Evolutionary conservation across 2,888 invertebrate genomes (phyloP).

Genomic region (Drosophila prostipennis): DNA sequence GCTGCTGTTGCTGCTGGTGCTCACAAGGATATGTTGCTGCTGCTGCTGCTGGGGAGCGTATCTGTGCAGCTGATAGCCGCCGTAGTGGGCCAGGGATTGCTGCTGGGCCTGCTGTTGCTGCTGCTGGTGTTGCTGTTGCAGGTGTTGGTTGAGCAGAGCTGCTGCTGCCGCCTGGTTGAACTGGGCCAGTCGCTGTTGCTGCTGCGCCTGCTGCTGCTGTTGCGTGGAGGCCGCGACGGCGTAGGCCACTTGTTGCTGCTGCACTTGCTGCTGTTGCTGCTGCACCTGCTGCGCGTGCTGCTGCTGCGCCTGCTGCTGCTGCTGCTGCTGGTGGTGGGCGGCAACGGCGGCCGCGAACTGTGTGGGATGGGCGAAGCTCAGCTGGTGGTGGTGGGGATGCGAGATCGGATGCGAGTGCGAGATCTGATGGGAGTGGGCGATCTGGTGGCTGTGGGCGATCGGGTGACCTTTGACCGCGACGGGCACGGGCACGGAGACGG

Average conservation of each 20-base stretch:
- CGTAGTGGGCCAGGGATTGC: slow-evolving; percentile 73
- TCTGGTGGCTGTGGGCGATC: slow-evolving; percentile 71
- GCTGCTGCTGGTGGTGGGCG: slow-evolving; percentile 73
- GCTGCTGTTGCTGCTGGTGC: slow-evolving; percentile 54
- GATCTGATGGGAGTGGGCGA: slow-evolving; percentile 59
- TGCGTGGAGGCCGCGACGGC: slow-evolving; percentile 49
- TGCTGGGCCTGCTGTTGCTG: slow-evolving; percentile 79
- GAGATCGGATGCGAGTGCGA: slow-evolving; percentile 46
- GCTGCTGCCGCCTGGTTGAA: slow-evolving; percentile 80
- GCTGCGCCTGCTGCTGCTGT: slow-evolving; percentile 65
- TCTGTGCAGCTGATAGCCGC: slow-evolving; percentile 54
- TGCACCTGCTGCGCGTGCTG: slow-evolving; percentile 53
- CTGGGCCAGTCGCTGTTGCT: slow-evolving; percentile 77
- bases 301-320: slow-evolving; percentile 63
- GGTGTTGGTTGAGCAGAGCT: slow-evolving; percentile 80
- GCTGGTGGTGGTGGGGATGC: slow-evolving; percentile 42
- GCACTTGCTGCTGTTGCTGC: slow-evolving; percentile 67
- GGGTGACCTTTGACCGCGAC: slow-evolving; percentile 79
- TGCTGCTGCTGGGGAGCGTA: slow-evolving; percentile 72
- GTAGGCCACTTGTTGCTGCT: slow-evolving; percentile 70
- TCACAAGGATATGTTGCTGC: slow-evolving; percentile 49
- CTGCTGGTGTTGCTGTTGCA: slow-evolving; percentile 79
- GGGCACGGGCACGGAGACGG: slow-evolving; percentile 70
- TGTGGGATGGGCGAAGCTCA: slow-evolving; percentile 77
- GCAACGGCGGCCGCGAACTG: slow-evolving; percentile 81